These are phyloP conservation scores for Acheta domesticus DNA, from an alignment of 2,888 invertebrate species.

Conservation along the genomic window DNA sequence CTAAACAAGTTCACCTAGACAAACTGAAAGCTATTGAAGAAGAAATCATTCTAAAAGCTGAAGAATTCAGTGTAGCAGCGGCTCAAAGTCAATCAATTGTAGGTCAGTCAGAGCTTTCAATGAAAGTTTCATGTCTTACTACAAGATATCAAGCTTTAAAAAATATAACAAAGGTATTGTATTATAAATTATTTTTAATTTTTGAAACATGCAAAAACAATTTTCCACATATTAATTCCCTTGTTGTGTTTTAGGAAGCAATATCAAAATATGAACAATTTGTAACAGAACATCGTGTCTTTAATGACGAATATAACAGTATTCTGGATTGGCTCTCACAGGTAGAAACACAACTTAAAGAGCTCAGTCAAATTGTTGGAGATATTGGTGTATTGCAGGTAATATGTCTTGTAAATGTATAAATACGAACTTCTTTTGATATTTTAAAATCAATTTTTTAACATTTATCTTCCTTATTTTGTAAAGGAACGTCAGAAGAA, in stretches of 20 bases:
- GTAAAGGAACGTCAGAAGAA: constrained; percentile 75
- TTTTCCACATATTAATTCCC: neutral
- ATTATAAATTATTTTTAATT: constrained; percentile 21
- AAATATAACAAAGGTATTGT: constrained; percentile 63
- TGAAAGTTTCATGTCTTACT: constrained; percentile 71
- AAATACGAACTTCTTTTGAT: neutral
- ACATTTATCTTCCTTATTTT: no score
- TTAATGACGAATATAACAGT: constrained; percentile 67
- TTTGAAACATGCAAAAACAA: constrained; percentile 19
- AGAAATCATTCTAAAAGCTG: constrained; percentile 65
- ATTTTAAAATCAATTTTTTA: constrained; percentile 18
- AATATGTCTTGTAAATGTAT: constrained; percentile 28
- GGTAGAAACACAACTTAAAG: constrained; percentile 69
- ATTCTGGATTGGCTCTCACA: constrained; percentile 73
- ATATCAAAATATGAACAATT: constrained; percentile 79
- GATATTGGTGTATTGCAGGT: constrained; percentile 69
- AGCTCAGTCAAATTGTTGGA: constrained; percentile 78
- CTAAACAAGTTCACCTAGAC: constrained; percentile 74
- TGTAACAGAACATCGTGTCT: constrained; percentile 79
- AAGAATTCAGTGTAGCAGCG: constrained; percentile 64
- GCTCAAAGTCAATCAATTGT: constrained; percentile 69
- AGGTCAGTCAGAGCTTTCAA: constrained; percentile 69
- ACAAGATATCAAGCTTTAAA: constrained; percentile 79
- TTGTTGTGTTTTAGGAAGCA: constrained; percentile 56
- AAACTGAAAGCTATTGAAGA: constrained; percentile 69